Evolutionary conservation across 2,113 vertebrate species (phyloP), one percentile per base, ranked within the genome.

Genomic region (Halcyon malimbica): DNA sequence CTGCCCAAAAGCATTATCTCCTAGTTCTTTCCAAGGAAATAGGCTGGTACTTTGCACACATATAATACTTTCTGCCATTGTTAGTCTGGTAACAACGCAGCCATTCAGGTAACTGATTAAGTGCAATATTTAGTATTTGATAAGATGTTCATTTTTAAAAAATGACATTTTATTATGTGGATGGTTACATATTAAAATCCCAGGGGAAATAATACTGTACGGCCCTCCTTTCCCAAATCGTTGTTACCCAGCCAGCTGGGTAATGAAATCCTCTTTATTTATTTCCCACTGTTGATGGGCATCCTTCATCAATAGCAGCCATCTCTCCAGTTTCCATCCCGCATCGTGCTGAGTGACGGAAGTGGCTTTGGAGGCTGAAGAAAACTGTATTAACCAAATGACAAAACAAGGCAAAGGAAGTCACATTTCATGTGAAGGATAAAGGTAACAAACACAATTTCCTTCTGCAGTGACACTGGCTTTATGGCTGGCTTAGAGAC

Each of bases 291-390:
- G 71, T 62, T 92, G 80, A 71, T 56, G 89, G 94, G 69, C 16
- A 91, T 83, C 64, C 56, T 86, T 85, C 87, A 74, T 99, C 97
- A 99, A 96, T 99, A 99, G 98, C 99, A 99, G 94, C 99, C 99
- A 0, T 99, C 99, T 96, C 98, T 99, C 99, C 99, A 99, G 90
- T 98, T 99, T 81, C 99, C 98, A 46, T 99, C 99, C 64, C 99
- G 98, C 97, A 99, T 98, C 56, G 99, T 97, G 88, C 98, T 99
- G 94, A 99, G 98, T 37, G 99, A 98, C 9, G 99, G 98, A 81
- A 99, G 97, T 56, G 99, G 99, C 97, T 99, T 99, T 96, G 99
- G 99, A 91, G 99, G 99, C 94, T 99, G 99, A 96, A 99, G 98
- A 95, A 99, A 99, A 98, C 99, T 99, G 95, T 60, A 84, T 71